These are phyloP conservation scores for Neosilurus mollespiculum DNA, from an alignment of 2,797 vertebrate species.

Conservation along the genomic window DNA sequence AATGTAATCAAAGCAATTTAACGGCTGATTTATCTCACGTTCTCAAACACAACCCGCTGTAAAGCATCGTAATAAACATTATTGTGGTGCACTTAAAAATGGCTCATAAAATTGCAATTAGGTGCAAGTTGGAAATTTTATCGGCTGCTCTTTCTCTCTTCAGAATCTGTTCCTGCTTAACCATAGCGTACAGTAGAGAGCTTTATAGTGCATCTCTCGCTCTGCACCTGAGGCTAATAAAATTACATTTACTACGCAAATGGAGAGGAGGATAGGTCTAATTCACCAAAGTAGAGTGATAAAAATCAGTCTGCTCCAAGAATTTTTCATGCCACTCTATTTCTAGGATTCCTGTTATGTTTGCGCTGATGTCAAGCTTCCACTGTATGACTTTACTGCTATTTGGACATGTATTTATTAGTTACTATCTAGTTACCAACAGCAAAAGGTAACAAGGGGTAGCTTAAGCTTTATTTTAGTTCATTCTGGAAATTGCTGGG, in stretches of 20 bases:
- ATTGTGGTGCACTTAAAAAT: slow-evolving; percentile 71
- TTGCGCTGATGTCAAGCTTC: not conserved
- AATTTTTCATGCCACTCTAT: not conserved
- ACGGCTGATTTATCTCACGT: slow-evolving; percentile 7
- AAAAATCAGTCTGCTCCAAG: not conserved
- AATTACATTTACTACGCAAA: not conserved
- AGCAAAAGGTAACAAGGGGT: not conserved
- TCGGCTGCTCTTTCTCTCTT: not conserved
- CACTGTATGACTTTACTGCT: not conserved
- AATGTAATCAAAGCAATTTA: slow-evolving; percentile 45
- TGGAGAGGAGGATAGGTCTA: not conserved
- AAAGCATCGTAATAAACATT: slow-evolving; percentile 77
- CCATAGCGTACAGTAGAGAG: slow-evolving; percentile 32
- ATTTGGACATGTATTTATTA: not conserved
- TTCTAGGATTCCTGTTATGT: not conserved
- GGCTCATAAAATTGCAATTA: slow-evolving; percentile 75
- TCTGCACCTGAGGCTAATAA: slow-evolving; percentile 43
- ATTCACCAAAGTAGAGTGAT: not conserved
- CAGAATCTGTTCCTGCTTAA: not conserved
- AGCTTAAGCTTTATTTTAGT: no score
- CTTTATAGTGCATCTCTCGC: slow-evolving; percentile 45
- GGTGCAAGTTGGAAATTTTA: slow-evolving; percentile 65
- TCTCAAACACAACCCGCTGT: slow-evolving; percentile 55
- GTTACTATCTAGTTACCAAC: not conserved
- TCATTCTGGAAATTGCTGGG: no score